A percentile compares a stretch with the other conserved stretches of the same genome.
phyloP scores from a whole-genome alignment of 1,140 invertebrate genomes.

The Calephelis virginiensis region DNA sequence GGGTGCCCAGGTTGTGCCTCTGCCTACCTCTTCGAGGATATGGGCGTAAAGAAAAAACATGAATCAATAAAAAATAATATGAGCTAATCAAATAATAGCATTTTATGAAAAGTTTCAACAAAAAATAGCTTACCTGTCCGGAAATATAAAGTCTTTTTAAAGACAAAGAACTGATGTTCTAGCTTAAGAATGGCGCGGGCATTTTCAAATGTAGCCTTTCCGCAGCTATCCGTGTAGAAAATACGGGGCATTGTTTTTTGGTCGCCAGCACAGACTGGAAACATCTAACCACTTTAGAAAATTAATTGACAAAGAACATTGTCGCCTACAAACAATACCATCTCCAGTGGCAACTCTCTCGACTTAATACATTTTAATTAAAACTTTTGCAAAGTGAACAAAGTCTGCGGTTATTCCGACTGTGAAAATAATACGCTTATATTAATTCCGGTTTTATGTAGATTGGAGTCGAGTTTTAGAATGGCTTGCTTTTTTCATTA shows the following conservation, averaged over 20 bases:
- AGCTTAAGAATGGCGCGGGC: neutral
- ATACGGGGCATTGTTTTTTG: conserved; percentile 53
- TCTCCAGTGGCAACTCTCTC: conserved; percentile 47
- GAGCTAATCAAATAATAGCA: too few relatives aligned
- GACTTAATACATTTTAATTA: conserved; percentile 71
- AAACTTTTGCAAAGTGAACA: conserved; percentile 60
- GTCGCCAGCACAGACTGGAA: conserved; percentile 40
- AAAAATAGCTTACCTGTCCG: too few relatives aligned
- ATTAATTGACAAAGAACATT: conserved; percentile 63
- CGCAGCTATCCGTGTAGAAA: conserved; percentile 23
- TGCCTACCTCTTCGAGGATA: too few relatives aligned
- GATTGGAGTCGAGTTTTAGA: too few relatives aligned
- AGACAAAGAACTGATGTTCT: neutral
- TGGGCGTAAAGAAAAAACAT: too few relatives aligned
- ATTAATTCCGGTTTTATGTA: conserved; percentile 15
- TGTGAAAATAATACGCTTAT: conserved; percentile 40
- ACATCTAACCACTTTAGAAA: conserved; percentile 54
- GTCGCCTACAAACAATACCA: conserved; percentile 56
- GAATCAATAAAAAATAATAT: too few relatives aligned
- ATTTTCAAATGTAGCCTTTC: neutral
- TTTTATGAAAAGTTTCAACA: too few relatives aligned
- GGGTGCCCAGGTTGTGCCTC: too few relatives aligned
- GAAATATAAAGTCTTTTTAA: neutral
- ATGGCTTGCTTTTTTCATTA: too few relatives aligned
- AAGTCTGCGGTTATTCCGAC: conserved; percentile 39